phyloP scores from a whole-genome alignment of 2,113 vertebrate species.

The Argyrosomus japonicus region DNA sequence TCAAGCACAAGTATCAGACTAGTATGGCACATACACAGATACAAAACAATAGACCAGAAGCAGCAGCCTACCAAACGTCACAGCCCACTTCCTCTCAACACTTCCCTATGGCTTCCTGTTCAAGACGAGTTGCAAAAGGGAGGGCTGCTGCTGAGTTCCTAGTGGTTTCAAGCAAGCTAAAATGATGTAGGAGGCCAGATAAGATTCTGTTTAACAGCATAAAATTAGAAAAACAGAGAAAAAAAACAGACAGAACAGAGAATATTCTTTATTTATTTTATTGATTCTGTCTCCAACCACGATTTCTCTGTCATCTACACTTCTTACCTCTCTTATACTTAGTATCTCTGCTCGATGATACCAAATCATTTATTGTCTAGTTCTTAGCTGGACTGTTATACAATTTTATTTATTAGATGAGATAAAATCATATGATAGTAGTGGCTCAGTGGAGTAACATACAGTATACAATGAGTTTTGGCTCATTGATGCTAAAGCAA shows the following conservation, averaged over 20 bases:
- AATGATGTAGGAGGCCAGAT: conserved; percentile 2
- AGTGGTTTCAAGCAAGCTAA: conserved; percentile 26
- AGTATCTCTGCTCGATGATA: background rate
- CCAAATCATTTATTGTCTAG: background rate
- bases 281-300: background rate
- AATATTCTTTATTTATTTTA: too few relatives aligned
- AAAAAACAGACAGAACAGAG: too few relatives aligned
- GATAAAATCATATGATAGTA: background rate
- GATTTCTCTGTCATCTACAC: background rate
- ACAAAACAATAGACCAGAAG: conserved; percentile 79
- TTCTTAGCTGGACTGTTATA: background rate
- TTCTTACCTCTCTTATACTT: background rate
- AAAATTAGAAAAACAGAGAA: background rate
- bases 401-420: background rate
- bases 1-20: background rate
- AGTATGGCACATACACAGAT: background rate
- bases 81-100: conserved; percentile 79
- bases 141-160: conserved; percentile 3
- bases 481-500: background rate
- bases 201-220: background rate
- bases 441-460: background rate
- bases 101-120: conserved; percentile 80
- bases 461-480: background rate
- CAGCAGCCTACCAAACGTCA: conserved; percentile 57
- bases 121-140: conserved; percentile 21